Percentiles rank a stretch among this genome's conserved stretches.
Evolutionary conservation across 2,113 vertebrate genomes (phyloP).

Genomic region (Zosterops borbonicus): DNA sequence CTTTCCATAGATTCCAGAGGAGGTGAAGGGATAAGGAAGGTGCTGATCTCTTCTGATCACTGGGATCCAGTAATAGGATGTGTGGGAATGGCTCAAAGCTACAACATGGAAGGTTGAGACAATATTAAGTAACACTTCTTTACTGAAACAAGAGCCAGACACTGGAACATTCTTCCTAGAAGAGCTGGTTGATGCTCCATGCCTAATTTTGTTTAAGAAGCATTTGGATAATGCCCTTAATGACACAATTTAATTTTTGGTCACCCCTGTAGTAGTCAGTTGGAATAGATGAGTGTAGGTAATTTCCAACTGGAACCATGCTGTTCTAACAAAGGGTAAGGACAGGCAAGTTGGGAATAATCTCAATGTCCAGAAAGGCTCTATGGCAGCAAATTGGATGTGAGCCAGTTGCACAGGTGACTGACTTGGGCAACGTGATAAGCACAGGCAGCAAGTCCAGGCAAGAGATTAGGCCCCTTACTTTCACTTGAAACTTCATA

Average conservation of each 20-base stretch:
- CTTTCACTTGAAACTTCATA: background rate
- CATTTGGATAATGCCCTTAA: background rate
- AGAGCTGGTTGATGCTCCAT: background rate
- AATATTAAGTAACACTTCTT: background rate
- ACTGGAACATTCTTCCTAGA: background rate
- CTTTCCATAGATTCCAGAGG: background rate
- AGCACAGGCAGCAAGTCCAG: background rate
- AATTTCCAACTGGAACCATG: background rate
- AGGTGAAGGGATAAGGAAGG: background rate
- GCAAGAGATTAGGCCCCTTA: background rate
- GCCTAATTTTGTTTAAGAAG: background rate
- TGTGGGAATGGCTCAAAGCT: background rate
- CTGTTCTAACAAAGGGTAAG: background rate
- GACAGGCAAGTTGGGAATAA: background rate
- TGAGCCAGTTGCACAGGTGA: background rate
- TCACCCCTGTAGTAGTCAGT: background rate
- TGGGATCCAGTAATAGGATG: background rate
- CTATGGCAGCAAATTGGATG: background rate
- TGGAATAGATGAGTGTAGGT: background rate
- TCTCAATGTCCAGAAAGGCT: background rate
- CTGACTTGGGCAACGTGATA: background rate
- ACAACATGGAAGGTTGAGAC: background rate
- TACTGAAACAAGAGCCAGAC: background rate
- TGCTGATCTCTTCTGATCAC: background rate
- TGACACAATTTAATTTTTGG: background rate